Evolutionary conservation across 64 coral and sea anemone species (phyloP).

Genomic region (Catalaphyllia jardinei): DNA sequence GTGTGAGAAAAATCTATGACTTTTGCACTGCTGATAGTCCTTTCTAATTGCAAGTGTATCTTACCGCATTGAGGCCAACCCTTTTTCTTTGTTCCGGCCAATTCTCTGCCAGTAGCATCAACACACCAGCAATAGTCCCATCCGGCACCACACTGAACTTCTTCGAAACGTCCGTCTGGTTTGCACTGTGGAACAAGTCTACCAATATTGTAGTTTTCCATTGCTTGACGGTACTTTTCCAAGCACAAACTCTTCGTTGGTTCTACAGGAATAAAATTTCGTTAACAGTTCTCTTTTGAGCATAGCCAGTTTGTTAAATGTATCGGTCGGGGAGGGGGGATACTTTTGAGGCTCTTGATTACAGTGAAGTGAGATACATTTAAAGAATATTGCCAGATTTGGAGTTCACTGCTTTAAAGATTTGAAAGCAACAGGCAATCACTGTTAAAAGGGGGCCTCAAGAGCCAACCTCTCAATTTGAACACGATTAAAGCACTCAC

Average conservation of each 20-base stretch:
- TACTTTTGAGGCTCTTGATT: too few species aligned
- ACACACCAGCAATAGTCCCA: slow-evolving; percentile 71
- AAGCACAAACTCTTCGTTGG: slow-evolving; percentile 14
- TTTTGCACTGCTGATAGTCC: background rate
- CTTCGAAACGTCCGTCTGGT: slow-evolving; percentile 65
- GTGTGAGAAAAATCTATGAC: too few species aligned
- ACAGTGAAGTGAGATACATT: too few species aligned
- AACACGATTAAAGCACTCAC: too few species aligned
- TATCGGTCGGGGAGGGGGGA: too few species aligned
- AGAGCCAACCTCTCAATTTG: too few species aligned
- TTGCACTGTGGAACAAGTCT: slow-evolving; percentile 62
- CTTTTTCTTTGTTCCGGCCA: slow-evolving; percentile 51
- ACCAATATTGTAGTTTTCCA: slow-evolving; percentile 55
- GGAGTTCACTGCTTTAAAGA: too few species aligned
- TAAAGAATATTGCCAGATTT: too few species aligned
- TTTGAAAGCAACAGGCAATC: too few species aligned
- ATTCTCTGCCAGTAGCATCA: slow-evolving; percentile 44
- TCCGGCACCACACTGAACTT: slow-evolving; percentile 58
- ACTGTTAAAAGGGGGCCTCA: too few species aligned
- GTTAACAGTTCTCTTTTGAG: background rate
- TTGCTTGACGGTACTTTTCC: slow-evolving; percentile 55
- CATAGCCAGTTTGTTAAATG: too few species aligned
- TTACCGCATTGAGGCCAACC: slow-evolving; percentile 66
- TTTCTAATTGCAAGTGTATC: background rate
- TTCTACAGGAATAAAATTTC: background rate